phyloP scores from a whole-genome alignment of 2,888 invertebrate genomes.

The Mimumesa dahlbomi region DNA sequence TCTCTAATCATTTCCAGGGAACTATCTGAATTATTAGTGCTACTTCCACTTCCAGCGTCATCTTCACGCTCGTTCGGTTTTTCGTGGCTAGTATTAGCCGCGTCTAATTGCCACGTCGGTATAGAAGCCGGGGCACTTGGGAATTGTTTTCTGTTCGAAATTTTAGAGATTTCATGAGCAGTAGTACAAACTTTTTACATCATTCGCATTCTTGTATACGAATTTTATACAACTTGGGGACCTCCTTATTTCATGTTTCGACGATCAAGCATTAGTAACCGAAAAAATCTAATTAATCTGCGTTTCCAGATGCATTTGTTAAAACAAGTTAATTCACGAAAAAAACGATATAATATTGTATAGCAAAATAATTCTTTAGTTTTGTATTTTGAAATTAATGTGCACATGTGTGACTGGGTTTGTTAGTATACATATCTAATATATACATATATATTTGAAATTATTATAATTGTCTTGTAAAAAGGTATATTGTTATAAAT shows the following conservation, averaged over 20 bases:
- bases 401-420: constrained; percentile 1
- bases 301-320: too few species aligned
- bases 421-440: constrained; percentile 8
- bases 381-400: constrained; percentile 30
- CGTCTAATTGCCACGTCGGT: constrained; percentile 90
- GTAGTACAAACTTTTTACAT: constrained; percentile 4
- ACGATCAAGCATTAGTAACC: too few species aligned
- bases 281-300: too few species aligned
- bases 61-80: constrained; percentile 77
- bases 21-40: constrained; percentile 80
- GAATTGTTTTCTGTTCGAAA: constrained; percentile 87
- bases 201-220: too few species aligned
- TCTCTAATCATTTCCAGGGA: constrained; percentile 81
- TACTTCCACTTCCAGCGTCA: constrained; percentile 79
- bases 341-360: too few species aligned
- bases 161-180: constrained; percentile 33
- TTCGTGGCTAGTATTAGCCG: constrained; percentile 72
- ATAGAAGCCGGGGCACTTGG: constrained; percentile 86
- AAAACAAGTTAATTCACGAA: too few species aligned
- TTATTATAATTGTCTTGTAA: constrained; percentile 42
- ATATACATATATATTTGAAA: constrained; percentile 5
- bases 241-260: too few species aligned
- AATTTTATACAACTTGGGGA: too few species aligned
- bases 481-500: constrained; percentile 30
- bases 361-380: constrained; percentile 31